Percentiles rank a stretch among this genome's conserved stretches.
Conservation (phyloP, 1,140 invertebrate genomes). For the Mycetomoellerius zeteki region DNA sequence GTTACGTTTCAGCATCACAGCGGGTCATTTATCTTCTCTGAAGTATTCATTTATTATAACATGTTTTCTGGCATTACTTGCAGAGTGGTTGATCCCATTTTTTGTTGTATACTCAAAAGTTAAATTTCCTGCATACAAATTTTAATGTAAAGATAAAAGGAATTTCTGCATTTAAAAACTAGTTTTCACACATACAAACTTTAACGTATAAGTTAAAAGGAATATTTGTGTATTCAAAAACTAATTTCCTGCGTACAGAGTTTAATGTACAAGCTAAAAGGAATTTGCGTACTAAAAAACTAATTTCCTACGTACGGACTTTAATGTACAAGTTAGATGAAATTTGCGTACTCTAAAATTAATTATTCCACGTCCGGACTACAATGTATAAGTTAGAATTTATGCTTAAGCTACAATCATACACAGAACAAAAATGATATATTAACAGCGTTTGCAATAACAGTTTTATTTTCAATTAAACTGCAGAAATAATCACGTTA, state of each 20-base stretch:
- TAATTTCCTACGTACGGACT: no score
- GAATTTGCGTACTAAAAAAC: no score
- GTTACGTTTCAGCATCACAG: neutral
- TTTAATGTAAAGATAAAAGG: neutral
- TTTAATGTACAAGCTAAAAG: neutral
- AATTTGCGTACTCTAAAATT: no score
- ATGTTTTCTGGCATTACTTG: neutral
- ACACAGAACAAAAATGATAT: no score
- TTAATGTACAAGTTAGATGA: no score
- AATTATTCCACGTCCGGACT: no score
- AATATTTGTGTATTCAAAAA: neutral
- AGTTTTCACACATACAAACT: neutral
- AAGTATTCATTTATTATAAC: neutral
- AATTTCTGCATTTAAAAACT: neutral
- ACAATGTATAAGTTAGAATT: no score
- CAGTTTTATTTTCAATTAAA: no score
- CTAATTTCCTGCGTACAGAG: no score
- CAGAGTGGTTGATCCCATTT: neutral
- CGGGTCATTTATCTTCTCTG: neutral
- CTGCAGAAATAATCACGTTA: no score
- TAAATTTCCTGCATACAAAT: neutral
- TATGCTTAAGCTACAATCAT: no score
- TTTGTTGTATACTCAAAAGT: neutral
- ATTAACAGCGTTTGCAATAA: no score
- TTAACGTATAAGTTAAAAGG: neutral